Conservation (phyloP, 2,113 vertebrate genomes). For the Antechinus stuartii region DNA sequence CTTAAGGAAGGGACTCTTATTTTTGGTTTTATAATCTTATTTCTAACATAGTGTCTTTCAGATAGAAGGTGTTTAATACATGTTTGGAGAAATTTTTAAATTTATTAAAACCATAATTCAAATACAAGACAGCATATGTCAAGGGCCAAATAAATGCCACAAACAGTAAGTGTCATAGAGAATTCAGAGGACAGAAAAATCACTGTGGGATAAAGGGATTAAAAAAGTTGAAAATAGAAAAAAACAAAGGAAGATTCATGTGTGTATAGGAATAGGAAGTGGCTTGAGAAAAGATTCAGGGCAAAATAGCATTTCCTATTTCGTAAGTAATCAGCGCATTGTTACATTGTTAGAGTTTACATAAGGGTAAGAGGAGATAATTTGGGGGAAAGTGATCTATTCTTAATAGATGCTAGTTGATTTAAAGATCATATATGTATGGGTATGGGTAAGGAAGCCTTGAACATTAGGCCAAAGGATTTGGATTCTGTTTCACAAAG, state of each 20-base stretch:
- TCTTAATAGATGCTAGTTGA: background rate
- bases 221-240: background rate
- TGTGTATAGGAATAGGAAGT: background rate
- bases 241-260: background rate
- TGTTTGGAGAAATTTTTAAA: background rate
- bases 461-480: background rate
- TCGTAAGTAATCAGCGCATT: background rate
- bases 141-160: background rate
- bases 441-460: background rate
- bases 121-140: background rate
- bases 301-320: background rate
- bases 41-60: background rate
- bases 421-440: background rate
- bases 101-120: background rate
- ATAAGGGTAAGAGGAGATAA: background rate
- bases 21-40: background rate
- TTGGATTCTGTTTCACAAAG: slow-evolving; percentile 17
- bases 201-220: background rate
- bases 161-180: background rate
- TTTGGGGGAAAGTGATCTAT: background rate
- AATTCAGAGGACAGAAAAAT: background rate
- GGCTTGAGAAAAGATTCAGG: background rate
- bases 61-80: background rate
- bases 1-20: background rate
- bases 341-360: background rate